Conservation (phyloP, 2,888 invertebrate genomes). For the Alsophila aescularia region DNA sequence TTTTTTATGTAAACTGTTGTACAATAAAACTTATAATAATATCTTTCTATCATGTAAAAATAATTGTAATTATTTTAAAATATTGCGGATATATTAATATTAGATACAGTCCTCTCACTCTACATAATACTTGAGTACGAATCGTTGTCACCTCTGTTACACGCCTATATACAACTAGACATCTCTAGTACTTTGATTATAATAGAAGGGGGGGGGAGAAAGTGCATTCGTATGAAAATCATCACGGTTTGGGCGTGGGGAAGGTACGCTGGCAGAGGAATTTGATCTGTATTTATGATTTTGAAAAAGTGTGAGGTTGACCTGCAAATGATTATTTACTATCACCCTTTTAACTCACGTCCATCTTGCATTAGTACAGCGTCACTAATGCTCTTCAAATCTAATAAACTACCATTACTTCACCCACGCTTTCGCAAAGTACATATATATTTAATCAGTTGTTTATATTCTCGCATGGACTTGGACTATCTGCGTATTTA, state of each 20-base stretch:
- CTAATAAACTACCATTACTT: slow-evolving; percentile 54
- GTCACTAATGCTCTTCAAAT: slow-evolving; percentile 48
- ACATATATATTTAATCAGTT: no score
- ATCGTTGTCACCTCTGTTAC: slow-evolving; percentile 23
- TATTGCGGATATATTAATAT: no score
- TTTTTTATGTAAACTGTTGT: no score
- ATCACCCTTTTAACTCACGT: not conserved
- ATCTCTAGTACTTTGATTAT: slow-evolving; percentile 33
- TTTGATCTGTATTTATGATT: no score
- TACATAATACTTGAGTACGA: slow-evolving; percentile 11
- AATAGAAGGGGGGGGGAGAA: slow-evolving; percentile 28
- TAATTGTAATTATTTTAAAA: no score
- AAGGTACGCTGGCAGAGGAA: no score
- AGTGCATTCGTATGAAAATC: slow-evolving; percentile 32
- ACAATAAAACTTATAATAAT: no score
- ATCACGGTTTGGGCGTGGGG: slow-evolving; percentile 33
- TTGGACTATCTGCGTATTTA: no score
- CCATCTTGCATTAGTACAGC: slow-evolving; percentile 17
- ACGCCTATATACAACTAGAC: slow-evolving; percentile 4
- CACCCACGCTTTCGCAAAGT: slow-evolving; percentile 46
- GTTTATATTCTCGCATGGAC: no score
- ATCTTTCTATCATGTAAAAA: no score
- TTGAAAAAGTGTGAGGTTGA: no score
- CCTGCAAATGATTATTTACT: no score
- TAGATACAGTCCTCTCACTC: not conserved